Evolutionary conservation across 2,797 vertebrate species (phyloP), one percentile per base, ranked within the genome.

Genomic region (Chiroxiphia lanceolata): DNA sequence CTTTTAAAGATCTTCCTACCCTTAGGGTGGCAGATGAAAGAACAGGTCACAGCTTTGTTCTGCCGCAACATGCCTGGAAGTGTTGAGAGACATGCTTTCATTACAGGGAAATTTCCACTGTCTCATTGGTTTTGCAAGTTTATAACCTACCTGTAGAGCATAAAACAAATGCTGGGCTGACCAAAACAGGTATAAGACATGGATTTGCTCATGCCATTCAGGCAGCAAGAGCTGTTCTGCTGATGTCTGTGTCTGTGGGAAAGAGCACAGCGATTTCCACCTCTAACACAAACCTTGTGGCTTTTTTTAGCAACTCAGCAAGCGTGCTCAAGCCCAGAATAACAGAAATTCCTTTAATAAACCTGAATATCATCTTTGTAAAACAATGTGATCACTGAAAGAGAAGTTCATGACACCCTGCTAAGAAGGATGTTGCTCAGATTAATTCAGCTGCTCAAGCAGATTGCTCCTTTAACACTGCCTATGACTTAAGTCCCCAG

Each of bases 1-100:
- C 86, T 94, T 94, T 63, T 89, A 87, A 95, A 92, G 72, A 85
- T 93, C 95, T 95, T 95, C 93, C 91, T 95, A 13, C 95, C 90
- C 78, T 68, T 54, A 87, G 92, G 92, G 90, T 85, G 86, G 81
- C 83, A 89, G 90, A 96, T 90, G 83, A 96, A 97, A 95, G 86
- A 93, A 80, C 3, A 81, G 93, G 83, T 93, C 94, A 92, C 61
- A 89, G 83, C 88, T 95, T 94, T 95, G 88, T 96, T 96, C 94
- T 94, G 96, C 88, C 0, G 1, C 60, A 87, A 78, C 88, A 51
- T 63, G 93, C 88, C 91, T 90, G 57, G 71, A 81, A 95, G 75
- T n/a, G 15, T 59, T 90, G 83, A 89, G 80, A 93, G 86, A 63
- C 47, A n/a, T 2, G 31, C 81, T 93, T 81, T 95, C 83, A 81